Evolutionary conservation across 2,888 invertebrate species (phyloP), one percentile per base, ranked within the genome.

Genomic region (Thymelicus acteon): DNA sequence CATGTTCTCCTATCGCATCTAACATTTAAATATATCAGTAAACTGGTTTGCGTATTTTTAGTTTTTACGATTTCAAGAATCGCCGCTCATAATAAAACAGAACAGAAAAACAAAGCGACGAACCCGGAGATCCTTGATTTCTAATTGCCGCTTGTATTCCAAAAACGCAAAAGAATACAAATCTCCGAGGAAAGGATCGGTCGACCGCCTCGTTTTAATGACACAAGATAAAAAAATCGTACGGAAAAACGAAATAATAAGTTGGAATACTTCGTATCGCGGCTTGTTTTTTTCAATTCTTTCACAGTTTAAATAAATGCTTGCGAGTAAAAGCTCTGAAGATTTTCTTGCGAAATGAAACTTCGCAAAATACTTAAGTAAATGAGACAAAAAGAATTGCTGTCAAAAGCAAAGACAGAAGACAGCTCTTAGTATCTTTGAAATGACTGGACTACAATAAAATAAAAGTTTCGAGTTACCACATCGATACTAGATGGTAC

Each of bases 321-420:
- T 65, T 58, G 44, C 48, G 64, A 70, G 60, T 64, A 49, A 70
- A 31, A 64, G 49, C 52, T 70, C 58, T 70, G 49, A 64, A 70
- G 71, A 57, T 71, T 71, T 66, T 71, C 60, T 71, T 40, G 80
- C 80, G 78, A 85, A 88, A 89, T 87, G 83, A 86, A 90, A 90
- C 87, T 89, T 89, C 84, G 76, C 79, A 77, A 85, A 89, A 88
- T 86, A 86, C 84, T 82, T 82, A 85, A 88, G 84, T 84, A 83
- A 89, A 88, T 82, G 84, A 86, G 87, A 86, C 82, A 81, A 78
- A 77, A 79, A 86, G 85, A 88, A 89, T 88, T 80, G 87, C 88
- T 91, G 91, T 92, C 92, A 89, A 89, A 87, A 87, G 89, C 92
- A 91, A 88, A 86, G 86, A 86, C 84, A 82, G 85, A 88, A 86